Evolutionary conservation across 2,888 invertebrate species (phyloP).

Genomic region (Drosophila ustulata): DNA sequence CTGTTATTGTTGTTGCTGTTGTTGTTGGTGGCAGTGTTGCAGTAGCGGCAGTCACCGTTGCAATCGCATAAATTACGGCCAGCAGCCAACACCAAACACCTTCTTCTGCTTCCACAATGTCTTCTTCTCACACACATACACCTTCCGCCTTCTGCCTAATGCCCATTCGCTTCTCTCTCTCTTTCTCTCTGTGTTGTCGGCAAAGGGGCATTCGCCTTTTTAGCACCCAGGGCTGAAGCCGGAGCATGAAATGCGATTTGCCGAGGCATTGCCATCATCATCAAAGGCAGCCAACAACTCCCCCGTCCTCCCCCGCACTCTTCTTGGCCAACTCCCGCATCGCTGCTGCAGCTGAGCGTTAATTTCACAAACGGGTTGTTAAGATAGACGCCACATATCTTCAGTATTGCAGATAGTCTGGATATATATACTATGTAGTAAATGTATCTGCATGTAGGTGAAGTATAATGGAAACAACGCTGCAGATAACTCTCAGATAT

Average conservation of each 20-base stretch:
- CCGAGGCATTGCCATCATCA: conserved; percentile 60
- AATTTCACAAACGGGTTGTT: conserved; percentile 61
- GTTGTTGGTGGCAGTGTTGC: conserved; percentile 48
- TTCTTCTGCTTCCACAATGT: background rate
- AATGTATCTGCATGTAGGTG: conserved; percentile 38
- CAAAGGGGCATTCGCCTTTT: conserved; percentile 77
- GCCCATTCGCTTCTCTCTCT: conserved; percentile 36
- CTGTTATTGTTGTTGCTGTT: conserved; percentile 21
- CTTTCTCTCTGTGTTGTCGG: background rate
- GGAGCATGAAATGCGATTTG: conserved; percentile 74
- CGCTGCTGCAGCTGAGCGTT: conserved; percentile 30
- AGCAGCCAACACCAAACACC: conserved; percentile 37
- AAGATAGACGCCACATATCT: conserved; percentile 32
- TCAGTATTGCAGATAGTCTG: conserved; percentile 6
- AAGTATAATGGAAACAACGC: conserved; percentile 52
- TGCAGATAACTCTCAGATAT: conserved; percentile 15
- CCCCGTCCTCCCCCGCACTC: background rate
- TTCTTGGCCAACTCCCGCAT: background rate
- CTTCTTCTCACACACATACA: background rate
- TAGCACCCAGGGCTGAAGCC: conserved; percentile 69
- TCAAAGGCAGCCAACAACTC: conserved; percentile 26
- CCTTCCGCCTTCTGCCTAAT: conserved; percentile 43
- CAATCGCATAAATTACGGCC: conserved; percentile 78
- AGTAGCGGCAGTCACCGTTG: conserved; percentile 78
- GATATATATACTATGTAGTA: background rate